Percentiles rank a stretch among this genome's conserved stretches.
Conservation (phyloP, 37 sponge, comb jelly and placozoan species). For the Tethya wilhelma region DNA sequence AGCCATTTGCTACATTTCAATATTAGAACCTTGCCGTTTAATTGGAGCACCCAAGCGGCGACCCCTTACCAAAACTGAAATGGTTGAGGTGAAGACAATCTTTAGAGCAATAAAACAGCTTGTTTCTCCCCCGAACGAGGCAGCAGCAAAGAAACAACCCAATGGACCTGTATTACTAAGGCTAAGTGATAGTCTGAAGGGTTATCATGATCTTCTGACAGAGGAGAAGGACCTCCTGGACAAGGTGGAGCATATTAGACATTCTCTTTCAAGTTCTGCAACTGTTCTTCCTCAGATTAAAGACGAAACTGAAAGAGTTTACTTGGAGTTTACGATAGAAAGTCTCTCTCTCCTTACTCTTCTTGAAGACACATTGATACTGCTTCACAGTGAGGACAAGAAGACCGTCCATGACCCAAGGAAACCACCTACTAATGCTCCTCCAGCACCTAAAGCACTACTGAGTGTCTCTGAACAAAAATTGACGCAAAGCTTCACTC, state of each 20-base stretch:
- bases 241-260: too few relatives aligned
- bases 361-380: slow-evolving; percentile 8
- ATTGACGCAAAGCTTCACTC: slow-evolving; percentile 24
- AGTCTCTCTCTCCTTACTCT: background rate
- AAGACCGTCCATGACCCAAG: too few relatives aligned
- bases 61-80: background rate
- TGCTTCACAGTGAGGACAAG: slow-evolving; percentile 9
- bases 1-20: background rate
- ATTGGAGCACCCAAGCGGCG: background rate
- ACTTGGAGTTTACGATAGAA: slow-evolving; percentile 9
- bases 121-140: background rate
- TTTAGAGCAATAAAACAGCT: slow-evolving; percentile 12
- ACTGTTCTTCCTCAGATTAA: too few relatives aligned
- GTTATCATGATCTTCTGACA: background rate
- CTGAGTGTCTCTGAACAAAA: slow-evolving; percentile 64
- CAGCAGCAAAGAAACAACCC: background rate
- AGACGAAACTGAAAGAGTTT: too few relatives aligned
- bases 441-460: slow-evolving; percentile 39
- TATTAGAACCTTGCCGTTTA: background rate
- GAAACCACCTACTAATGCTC: background rate
- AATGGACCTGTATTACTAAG: too few relatives aligned
- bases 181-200: background rate
- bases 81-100: background rate
- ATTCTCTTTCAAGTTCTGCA: too few relatives aligned
- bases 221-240: too few relatives aligned